phyloP scores from a whole-genome alignment of 1,140 invertebrate species.

The Trichonephila inaurata region DNA sequence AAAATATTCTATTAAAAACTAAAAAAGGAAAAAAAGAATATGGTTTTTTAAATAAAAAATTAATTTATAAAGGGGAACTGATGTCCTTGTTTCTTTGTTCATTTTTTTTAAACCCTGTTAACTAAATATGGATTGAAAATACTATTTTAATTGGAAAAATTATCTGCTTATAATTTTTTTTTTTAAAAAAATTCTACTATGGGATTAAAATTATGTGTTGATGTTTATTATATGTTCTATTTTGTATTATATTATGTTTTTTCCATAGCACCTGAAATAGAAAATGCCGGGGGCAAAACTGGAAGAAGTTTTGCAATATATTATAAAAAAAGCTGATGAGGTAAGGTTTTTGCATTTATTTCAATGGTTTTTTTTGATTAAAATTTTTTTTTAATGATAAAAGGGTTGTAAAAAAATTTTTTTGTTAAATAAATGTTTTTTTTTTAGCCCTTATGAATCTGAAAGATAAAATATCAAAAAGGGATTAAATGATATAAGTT shows the following conservation, averaged over 20 bases:
- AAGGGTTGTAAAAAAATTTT: not conserved
- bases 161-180: no score
- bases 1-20: no score
- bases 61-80: no score
- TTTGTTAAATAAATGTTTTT: not conserved
- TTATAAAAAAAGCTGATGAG: slow-evolving; percentile 73
- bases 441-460: slow-evolving; percentile 38
- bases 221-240: no score
- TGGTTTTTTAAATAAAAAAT: no score
- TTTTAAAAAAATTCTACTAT: no score
- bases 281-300: slow-evolving; percentile 70
- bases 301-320: slow-evolving; percentile 61
- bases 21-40: no score
- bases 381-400: not conserved
- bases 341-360: not conserved
- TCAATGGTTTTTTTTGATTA: not conserved
- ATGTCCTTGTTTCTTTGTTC: no score
- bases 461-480: slow-evolving; percentile 52
- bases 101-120: no score
- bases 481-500: not conserved
- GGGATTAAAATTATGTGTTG: no score
- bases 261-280: slow-evolving; percentile 63
- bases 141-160: no score
- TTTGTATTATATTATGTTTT: not conserved
- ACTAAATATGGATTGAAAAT: no score